Evolutionary conservation across 2,888 invertebrate species (phyloP).

Genomic region (Hemithea aestivaria): DNA sequence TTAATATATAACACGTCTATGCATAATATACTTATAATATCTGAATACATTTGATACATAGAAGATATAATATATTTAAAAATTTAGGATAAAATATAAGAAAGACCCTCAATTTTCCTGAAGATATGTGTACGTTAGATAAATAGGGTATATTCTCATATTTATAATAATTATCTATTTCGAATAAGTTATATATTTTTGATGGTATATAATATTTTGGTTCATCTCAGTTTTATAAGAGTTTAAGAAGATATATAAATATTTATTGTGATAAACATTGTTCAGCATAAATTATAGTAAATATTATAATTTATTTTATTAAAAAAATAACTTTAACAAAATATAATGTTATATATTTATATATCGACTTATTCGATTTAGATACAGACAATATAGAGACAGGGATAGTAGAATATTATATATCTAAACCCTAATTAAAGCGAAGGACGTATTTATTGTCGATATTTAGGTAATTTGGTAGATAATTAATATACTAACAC

Average conservation of each 20-base stretch:
- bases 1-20: conserved; percentile 44
- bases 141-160: conserved; percentile 40
- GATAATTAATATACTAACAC: conserved; percentile 33
- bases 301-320: too few species aligned
- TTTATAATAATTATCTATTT: too few species aligned
- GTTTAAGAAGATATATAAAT: too few species aligned
- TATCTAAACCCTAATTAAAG: conserved; percentile 63
- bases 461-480: conserved; percentile 51
- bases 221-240: too few species aligned
- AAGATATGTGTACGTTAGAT: conserved; percentile 21
- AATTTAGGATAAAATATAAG: conserved; percentile 51
- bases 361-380: conserved; percentile 6
- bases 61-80: conserved; percentile 43
- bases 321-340: too few species aligned
- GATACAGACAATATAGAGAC: conserved; percentile 1
- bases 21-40: conserved; percentile 28
- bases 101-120: conserved; percentile 32
- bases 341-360: too few species aligned
- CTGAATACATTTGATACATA: conserved; percentile 48
- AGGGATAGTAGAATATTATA: conserved; percentile 12
- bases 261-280: too few species aligned
- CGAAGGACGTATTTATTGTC: conserved; percentile 77
- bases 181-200: too few species aligned
- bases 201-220: too few species aligned
- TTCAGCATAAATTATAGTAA: too few species aligned